Conservation (phyloP, 1,140 invertebrate species). For the Bombus superbus region DNA sequence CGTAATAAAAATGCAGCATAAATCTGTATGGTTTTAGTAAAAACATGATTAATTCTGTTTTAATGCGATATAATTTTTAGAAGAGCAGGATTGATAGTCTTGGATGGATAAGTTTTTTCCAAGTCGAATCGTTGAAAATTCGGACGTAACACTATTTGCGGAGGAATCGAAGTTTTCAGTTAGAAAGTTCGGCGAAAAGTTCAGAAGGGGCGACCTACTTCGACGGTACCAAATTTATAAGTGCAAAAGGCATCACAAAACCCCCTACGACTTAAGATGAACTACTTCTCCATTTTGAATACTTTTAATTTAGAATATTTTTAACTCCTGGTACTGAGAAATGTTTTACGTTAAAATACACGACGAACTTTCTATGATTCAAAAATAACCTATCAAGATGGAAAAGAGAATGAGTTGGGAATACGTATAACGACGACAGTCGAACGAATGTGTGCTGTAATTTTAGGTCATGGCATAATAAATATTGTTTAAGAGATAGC, state of each 20-base stretch:
- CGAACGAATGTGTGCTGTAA: neutral
- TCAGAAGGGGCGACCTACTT: slow-evolving; percentile 7
- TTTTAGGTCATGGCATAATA: neutral
- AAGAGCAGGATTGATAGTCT: neutral
- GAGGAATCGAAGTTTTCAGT: slow-evolving; percentile 20
- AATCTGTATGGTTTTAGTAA: neutral
- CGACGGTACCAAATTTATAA: slow-evolving; percentile 15
- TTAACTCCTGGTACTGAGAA: neutral
- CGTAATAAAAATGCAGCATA: neutral
- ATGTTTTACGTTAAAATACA: too few relatives aligned
- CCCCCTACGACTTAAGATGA: neutral
- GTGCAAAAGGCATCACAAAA: slow-evolving; percentile 2
- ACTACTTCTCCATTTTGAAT: neutral
- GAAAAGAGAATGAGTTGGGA: neutral
- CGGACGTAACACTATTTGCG: slow-evolving; percentile 22
- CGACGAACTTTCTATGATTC: neutral
- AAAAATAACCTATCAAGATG: neutral
- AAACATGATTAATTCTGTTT: neutral
- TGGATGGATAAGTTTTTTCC: neutral
- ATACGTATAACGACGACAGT: neutral
- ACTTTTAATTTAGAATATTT: neutral
- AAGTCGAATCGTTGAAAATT: slow-evolving; percentile 15
- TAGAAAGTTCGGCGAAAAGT: slow-evolving; percentile 10
- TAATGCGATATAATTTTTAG: neutral
- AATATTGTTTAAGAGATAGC: too few relatives aligned